phyloP scores from a whole-genome alignment of 2,888 invertebrate genomes.

The Cryptus viduatorius region DNA sequence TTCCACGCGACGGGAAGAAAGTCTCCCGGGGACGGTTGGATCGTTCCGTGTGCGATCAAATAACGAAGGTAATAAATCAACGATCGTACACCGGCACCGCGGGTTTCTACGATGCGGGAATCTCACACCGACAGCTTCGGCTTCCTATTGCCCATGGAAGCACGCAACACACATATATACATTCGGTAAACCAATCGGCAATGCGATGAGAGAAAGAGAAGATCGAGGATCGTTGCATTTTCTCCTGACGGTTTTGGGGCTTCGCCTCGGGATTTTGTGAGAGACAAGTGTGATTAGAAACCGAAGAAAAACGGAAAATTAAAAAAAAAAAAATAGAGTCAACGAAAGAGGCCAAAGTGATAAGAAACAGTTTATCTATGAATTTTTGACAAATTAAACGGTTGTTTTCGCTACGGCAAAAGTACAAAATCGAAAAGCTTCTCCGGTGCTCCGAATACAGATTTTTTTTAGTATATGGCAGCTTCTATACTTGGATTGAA shows the following conservation, averaged over 20 bases:
- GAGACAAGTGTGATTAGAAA: not conserved
- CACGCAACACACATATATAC: not conserved
- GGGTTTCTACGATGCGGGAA: slow-evolving; percentile 27
- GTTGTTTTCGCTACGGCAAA: not conserved
- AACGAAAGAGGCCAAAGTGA: not conserved
- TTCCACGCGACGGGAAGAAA: slow-evolving; percentile 33
- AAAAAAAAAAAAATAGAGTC: not conserved
- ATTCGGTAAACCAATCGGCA: slow-evolving; percentile 3
- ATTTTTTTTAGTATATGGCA: not conserved
- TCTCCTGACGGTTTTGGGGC: not conserved
- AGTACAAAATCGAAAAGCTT: not conserved
- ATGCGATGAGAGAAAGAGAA: not conserved
- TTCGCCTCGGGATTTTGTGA: not conserved
- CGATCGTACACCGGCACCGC: slow-evolving; percentile 19
- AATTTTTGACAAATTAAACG: not conserved
- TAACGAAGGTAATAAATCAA: slow-evolving; percentile 29
- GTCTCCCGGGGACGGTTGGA: slow-evolving; percentile 17
- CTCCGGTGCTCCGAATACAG: no score
- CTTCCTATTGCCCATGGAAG: not conserved
- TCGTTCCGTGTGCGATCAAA: slow-evolving; percentile 31
- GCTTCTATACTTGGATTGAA: slow-evolving; percentile 34
- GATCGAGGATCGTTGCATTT: slow-evolving; percentile 2
- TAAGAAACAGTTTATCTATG: not conserved
- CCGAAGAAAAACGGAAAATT: not conserved
- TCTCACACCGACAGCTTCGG: slow-evolving; percentile 1